Base-by-base conservation (phyloP, 2,113 vertebrate genomes). In the Mesembrinibis cayennensis region DNA sequence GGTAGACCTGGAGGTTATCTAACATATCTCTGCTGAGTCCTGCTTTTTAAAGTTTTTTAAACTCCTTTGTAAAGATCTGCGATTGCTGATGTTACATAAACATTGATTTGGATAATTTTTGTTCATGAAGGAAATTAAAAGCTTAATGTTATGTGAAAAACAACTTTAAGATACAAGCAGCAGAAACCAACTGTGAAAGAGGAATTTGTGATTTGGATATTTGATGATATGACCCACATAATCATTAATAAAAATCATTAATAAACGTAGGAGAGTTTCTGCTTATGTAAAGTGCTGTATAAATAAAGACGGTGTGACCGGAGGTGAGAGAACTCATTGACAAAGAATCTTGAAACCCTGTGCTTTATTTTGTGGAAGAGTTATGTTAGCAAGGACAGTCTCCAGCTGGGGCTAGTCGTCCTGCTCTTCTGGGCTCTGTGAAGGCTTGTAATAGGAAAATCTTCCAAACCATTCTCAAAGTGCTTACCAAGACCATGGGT, bases 201-300 rank as follows among this genome's bases (percentile, higher is more conserved):
- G 42, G 36, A 83, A 85, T 74, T 72, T 58, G 27, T 82, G 78
- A 49, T 30, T 72, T 79, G 73, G 19, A 76, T 40, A 16, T 56
- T 89, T 70, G 62, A 30, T 72, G 52, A 38, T 38, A 38, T 38
- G 38, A 38, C 53, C 56, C 69, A 34, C 20, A 21, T 36, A 89
- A 84, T 53, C 61, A 72, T 89, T 95, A 92, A 79, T 72, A 87
- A 82, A 91, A 56, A n/a, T n/a, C n/a, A n/a, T n/a, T n/a, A n/a
- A n/a, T n/a, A n/a, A n/a, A n/a, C n/a, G n/a, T n/a, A n/a, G n/a
- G n/a, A n/a, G n/a, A n/a, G n/a, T 66, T 53, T 49, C 34, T 72
- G 52, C 49, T 82, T 84, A 29, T 29, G 45, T 73, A 13, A 92
- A 81, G 7, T 25, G n/a, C 25, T 85, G n/a, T 50, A 26, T 79